Conservation (phyloP, 2,797 vertebrate genomes). For the Rallus crepitans region DNA sequence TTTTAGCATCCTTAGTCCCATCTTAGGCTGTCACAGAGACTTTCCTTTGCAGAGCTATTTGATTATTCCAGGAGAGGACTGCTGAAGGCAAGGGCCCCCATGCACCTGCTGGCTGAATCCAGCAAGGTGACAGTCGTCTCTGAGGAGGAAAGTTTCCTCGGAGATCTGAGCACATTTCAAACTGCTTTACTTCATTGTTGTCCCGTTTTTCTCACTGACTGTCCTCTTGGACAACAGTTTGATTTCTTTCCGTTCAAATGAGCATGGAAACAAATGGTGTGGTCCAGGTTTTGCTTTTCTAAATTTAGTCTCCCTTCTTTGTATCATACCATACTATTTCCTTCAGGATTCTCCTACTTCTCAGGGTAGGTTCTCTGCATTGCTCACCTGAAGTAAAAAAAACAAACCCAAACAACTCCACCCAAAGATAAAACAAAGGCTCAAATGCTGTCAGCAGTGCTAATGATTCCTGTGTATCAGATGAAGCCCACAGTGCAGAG, state of each 20-base stretch:
- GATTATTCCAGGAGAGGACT: constrained; percentile 30
- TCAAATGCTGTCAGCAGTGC: neutral
- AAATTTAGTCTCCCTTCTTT: neutral
- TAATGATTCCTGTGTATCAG: neutral
- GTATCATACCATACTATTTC: neutral
- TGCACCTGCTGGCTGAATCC: constrained; percentile 4
- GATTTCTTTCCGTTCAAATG: constrained; percentile 30
- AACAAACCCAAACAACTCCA: neutral
- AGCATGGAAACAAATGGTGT: neutral
- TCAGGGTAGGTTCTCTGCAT: neutral
- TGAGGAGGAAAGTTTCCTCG: neutral
- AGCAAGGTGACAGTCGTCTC: constrained; percentile 15
- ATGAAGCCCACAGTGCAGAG: neutral
- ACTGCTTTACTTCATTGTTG: constrained; percentile 10
- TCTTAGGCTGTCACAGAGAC: constrained; percentile 50
- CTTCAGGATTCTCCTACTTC: neutral
- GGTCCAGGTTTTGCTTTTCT: neutral
- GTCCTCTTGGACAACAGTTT: neutral
- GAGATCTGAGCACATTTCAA: constrained; percentile 22
- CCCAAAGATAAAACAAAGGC: neutral
- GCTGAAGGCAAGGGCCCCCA: neutral
- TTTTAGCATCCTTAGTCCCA: neutral
- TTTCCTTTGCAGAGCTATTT: constrained; percentile 33
- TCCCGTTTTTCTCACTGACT: neutral
- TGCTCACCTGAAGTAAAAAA: neutral